Base-by-base conservation (phyloP, 2,113 vertebrate genomes). In the Drymodes brunneopygia region DNA sequence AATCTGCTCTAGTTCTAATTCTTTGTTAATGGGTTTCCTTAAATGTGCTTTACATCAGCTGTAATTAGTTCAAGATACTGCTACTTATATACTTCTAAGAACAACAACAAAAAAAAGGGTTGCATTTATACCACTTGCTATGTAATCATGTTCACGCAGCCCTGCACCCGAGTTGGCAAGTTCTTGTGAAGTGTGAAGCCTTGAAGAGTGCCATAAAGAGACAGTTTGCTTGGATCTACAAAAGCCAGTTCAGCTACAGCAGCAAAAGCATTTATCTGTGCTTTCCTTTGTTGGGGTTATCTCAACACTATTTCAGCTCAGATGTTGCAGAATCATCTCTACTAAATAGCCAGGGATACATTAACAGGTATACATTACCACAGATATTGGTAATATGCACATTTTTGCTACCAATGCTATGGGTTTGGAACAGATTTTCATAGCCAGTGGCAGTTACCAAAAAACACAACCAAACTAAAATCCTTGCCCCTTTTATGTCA, bases 1-100 rank as follows among this genome's bases (percentile, higher is more conserved):
- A 87, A 95, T 94, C 96, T 96, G 79, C 67, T 98, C 80, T 82
- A 97, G 80, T 93, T 97, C 92, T 96, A 94, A 96, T 97, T 97
- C 92, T 92, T 64, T 2, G 31, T 88, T 97, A 97, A 97, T 96
- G 92, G 81, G 58, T 96, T 97, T 97, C 95, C 94, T 97, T 97
- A 95, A 94, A 95, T 94, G 92, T 86, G 91, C 91, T 96, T 95
- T 92, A 94, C 40, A 95, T 94, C 89, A 89, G 54, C 69, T 94
- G 86, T 95, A 96, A 96, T 95, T 92, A 90, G 94, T 95, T 96
- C 93, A 93, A 97, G 96, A 97, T 95, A 97, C 51, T 89, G 89
- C 85, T 91, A 93, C 88, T 95, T 92, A 79, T 4, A 94, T 70
- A 92, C 56, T 95, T 88, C 84, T 66, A 91, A 84, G 61, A 95